Base-by-base conservation (phyloP, 2,113 vertebrate genomes). In the Zapus hudsonius region DNA sequence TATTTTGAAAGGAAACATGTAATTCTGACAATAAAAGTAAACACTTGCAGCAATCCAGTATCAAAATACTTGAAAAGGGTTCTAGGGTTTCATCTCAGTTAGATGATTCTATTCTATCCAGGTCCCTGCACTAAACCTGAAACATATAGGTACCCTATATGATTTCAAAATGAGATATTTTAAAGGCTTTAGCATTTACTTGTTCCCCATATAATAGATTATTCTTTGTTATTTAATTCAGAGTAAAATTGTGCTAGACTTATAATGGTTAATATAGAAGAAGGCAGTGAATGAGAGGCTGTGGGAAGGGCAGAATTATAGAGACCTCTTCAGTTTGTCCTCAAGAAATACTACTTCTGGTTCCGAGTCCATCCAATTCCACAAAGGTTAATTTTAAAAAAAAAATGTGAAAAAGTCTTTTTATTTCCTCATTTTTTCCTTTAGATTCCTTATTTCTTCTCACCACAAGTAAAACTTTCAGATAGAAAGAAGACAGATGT, bases 81-180 rank as follows among this genome's bases (percentile, higher is more conserved):
- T 76, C 87, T 92, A 44, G 22, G 87, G 4, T 63, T 19, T 82
- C 9, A 11, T 52, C 38, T 61, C 29, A 40, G 16, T 70, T 89
- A 61, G 20, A 13, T 70, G n/a, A 81, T 75, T 92, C 94, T 70
- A 64, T 16, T 92, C 27, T 75, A 94, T 42, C 19, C 59, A 83
- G 9, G 4, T 79, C 63, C 17, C 57, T 78, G 22, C 33, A 92
- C 57, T 85, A 16, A 61, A 42, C 23, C 15, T 70, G 36, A 88
- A 89, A 57, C 7, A n/a, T 36, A 63, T 38, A 87, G 31, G 5
- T 72, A 52, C 86, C 69, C 52, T 12, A 38, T 85, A 3, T 52
- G 66, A 47, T 44, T 3, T 76, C 15, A 84, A 9, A 23, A 81
- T 72, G 25, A 81, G 22, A 31, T 83, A 57, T 83, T 90, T 87